Evolutionary conservation across 2,797 vertebrate genomes (phyloP).

Genomic region (Cossypha heuglini): DNA sequence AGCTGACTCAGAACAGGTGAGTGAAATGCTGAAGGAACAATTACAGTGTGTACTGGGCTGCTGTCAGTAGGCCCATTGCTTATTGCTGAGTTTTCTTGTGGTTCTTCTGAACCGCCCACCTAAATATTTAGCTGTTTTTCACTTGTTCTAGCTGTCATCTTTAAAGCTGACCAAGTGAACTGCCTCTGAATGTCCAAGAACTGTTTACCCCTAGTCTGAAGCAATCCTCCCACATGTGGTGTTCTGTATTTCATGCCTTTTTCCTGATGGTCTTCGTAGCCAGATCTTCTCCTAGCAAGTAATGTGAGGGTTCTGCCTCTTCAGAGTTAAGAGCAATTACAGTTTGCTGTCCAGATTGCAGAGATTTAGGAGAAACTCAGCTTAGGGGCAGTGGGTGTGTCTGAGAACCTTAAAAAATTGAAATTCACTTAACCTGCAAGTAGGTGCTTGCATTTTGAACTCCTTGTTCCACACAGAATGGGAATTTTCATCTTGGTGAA

Average conservation of each 20-base stretch:
- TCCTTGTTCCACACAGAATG: background rate
- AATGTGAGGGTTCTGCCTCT: background rate
- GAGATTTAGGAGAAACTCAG: background rate
- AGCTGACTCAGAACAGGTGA: conserved; percentile 11
- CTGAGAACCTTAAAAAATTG: background rate
- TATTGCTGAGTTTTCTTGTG: background rate
- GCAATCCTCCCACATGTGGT: background rate
- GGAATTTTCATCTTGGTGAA: background rate
- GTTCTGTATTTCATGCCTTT: background rate
- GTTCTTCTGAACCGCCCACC: background rate
- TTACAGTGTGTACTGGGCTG: background rate
- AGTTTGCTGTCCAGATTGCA: background rate
- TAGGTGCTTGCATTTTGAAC: background rate
- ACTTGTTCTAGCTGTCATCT: background rate
- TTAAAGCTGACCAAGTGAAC: background rate
- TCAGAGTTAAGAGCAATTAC: background rate
- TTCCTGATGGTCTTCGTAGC: background rate
- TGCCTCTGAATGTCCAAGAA: background rate
- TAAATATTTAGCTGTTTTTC: background rate
- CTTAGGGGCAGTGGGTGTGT: background rate
- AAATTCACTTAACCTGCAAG: background rate
- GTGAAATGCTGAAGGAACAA: background rate
- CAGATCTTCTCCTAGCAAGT: background rate
- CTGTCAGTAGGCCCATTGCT: background rate
- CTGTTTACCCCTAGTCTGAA: background rate